phyloP scores from a whole-genome alignment of 2,888 invertebrate genomes.

The Drosophila incognita region DNA sequence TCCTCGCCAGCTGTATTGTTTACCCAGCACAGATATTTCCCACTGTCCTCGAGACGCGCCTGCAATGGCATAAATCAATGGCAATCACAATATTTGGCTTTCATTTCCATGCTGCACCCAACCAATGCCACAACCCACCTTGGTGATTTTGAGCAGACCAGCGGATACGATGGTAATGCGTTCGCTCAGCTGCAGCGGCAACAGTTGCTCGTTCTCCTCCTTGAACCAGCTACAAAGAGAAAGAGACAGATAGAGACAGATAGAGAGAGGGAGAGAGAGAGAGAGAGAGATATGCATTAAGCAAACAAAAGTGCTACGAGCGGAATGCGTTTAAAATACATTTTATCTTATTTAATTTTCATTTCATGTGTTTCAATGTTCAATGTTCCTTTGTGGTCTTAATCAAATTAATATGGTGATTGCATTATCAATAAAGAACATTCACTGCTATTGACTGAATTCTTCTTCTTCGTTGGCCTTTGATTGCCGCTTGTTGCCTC shows the following conservation, averaged over 20 bases:
- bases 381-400: constrained; percentile 34
- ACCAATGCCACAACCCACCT: constrained; percentile 83
- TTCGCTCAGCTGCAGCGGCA: constrained; percentile 89
- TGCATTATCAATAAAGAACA: constrained; percentile 64
- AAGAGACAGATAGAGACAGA: background rate
- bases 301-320: constrained; percentile 10
- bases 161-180: constrained; percentile 87
- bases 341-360: constrained; percentile 4
- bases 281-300: background rate
- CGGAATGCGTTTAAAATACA: constrained; percentile 10
- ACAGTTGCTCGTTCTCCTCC: constrained; percentile 89
- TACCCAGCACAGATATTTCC: constrained; percentile 95
- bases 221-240: constrained; percentile 88
- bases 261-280: background rate
- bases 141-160: constrained; percentile 89
- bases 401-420: constrained; percentile 64
- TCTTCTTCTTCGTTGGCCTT: constrained; percentile 10
- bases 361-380: background rate
- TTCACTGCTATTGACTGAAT: constrained; percentile 15
- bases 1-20: constrained; percentile 95
- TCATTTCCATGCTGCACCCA: constrained; percentile 43
- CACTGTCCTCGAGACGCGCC: constrained; percentile 91
- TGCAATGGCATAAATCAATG: constrained; percentile 70
- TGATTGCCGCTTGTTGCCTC: constrained; percentile 44
- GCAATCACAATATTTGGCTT: constrained; percentile 64